Evolutionary conservation across 2,888 invertebrate genomes (phyloP).

Genomic region (Drosophila algonquin): DNA sequence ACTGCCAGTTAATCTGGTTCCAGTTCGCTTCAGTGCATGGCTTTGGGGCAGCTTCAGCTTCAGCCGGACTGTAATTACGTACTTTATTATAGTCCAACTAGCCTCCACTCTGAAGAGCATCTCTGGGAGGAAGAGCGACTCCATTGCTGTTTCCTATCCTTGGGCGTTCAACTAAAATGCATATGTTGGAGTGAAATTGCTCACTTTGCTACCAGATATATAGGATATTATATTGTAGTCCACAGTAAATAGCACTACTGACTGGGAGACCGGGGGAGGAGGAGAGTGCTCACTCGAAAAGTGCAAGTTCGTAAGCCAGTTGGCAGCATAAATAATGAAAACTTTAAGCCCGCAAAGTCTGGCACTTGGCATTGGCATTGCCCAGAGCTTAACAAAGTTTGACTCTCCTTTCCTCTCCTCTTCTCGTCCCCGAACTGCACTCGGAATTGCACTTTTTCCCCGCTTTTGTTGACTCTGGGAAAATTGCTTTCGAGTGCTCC

Average conservation of each 20-base stretch:
- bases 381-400: neutral
- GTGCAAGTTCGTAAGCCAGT: conserved; percentile 5
- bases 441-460: conserved; percentile 4
- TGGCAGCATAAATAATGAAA: conserved; percentile 24
- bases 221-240: too few relatives aligned
- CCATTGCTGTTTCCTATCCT: neutral
- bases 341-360: conserved; percentile 23
- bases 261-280: neutral
- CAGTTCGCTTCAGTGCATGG: neutral
- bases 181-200: neutral
- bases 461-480: conserved; percentile 12
- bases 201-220: neutral
- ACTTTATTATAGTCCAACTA: neutral
- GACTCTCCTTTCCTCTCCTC: neutral
- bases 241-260: neutral
- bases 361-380: neutral
- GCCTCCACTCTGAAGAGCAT: neutral
- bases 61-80: too few relatives aligned
- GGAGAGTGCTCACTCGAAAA: neutral
- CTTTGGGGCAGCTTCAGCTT: neutral
- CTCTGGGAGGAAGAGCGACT: too few relatives aligned
- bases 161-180: neutral
- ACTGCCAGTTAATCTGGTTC: neutral
- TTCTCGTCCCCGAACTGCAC: neutral
- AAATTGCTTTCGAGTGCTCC: conserved; percentile 11